A percentile compares a stretch with the other conserved stretches of the same genome.
Evolutionary conservation across 53 echinoderm and acorn worm species (phyloP).

Genomic region (Echinometra lucunter): DNA sequence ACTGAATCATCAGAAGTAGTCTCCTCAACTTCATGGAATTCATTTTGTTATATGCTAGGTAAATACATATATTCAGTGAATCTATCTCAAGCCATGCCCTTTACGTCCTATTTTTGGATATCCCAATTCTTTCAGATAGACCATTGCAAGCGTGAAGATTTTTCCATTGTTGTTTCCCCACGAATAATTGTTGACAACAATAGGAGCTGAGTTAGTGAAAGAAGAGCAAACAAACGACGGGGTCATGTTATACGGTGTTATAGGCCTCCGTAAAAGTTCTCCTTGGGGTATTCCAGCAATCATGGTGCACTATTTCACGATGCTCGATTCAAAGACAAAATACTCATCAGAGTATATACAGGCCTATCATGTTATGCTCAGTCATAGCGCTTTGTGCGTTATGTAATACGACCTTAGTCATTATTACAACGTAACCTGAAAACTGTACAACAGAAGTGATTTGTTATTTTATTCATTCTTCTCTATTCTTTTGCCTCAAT

Average conservation of each 20-base stretch:
- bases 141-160: too few relatives aligned
- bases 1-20: not conserved
- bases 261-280: too few relatives aligned
- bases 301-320: not conserved
- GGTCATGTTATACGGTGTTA: not conserved
- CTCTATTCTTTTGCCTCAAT: too few relatives aligned
- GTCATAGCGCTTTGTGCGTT: not conserved
- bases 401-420: not conserved
- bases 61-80: not conserved
- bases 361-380: not conserved
- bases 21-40: not conserved
- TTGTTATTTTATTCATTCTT: too few relatives aligned
- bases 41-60: not conserved
- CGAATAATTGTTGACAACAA: not conserved
- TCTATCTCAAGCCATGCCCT: not conserved
- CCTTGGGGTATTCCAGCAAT: too few relatives aligned
- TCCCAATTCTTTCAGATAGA: not conserved
- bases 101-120: conserved; percentile 8
- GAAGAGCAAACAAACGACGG: not conserved
- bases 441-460: not conserved
- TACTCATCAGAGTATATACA: not conserved
- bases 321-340: not conserved
- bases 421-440: not conserved
- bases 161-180: not conserved
- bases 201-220: not conserved